Conservation (phyloP, 2,888 invertebrate species). For the Cerceris ruficornis region DNA sequence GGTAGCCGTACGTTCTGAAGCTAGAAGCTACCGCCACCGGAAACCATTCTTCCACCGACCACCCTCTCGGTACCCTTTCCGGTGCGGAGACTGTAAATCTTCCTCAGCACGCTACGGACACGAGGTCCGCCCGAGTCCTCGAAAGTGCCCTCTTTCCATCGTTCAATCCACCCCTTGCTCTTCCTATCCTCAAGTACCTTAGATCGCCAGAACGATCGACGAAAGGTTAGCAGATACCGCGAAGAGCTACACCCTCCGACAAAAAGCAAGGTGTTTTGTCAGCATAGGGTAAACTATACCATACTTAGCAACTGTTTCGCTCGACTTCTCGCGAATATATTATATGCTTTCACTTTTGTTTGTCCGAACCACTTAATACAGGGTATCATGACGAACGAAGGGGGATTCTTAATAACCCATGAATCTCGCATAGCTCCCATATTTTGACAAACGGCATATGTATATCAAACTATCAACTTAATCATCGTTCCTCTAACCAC, state of each 20-base stretch:
- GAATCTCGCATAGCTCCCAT: conserved; percentile 15
- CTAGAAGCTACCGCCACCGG: conserved; percentile 73
- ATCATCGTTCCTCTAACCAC: background rate
- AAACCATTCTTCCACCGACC: conserved; percentile 76
- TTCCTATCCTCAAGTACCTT: conserved; percentile 46
- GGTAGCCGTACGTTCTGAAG: conserved; percentile 44
- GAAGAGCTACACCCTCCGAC: conserved; percentile 56
- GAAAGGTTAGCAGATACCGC: conserved; percentile 66
- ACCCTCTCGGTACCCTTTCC: conserved; percentile 76
- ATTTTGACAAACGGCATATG: conserved; percentile 4
- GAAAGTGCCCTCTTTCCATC: conserved; percentile 68
- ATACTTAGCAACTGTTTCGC: conserved; percentile 52
- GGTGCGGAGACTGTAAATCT: conserved; percentile 76
- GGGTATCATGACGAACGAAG: conserved; percentile 49
- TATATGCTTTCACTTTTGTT: conserved; percentile 51
- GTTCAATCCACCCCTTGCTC: conserved; percentile 46
- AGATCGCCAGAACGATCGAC: conserved; percentile 60
- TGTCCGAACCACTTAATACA: conserved; percentile 46
- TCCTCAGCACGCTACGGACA: conserved; percentile 73
- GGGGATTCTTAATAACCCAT: conserved; percentile 49
- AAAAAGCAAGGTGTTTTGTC: conserved; percentile 50
- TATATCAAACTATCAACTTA: background rate
- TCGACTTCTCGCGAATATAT: conserved; percentile 59
- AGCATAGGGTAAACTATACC: conserved; percentile 62
- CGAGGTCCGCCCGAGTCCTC: conserved; percentile 60